Conservation (phyloP, 2,888 invertebrate species). For the Erebia aethiops region DNA sequence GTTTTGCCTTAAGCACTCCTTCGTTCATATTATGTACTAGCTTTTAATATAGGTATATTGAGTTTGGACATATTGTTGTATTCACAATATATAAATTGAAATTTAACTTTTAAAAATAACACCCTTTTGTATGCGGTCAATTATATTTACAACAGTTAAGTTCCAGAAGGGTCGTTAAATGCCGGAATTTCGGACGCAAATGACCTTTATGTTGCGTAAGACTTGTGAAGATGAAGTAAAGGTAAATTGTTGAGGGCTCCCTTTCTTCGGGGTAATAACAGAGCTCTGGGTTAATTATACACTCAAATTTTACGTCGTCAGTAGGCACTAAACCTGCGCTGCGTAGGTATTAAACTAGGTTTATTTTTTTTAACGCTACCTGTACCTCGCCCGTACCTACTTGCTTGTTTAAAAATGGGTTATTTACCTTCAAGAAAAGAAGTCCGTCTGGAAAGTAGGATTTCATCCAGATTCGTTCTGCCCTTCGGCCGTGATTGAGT, state of each 20-base stretch:
- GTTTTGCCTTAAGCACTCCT: no score
- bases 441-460: not conserved
- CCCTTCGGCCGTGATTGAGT: no score
- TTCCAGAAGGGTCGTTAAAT: not conserved
- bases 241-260: constrained; percentile 8
- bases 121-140: not conserved
- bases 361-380: not conserved
- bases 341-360: constrained; percentile 1
- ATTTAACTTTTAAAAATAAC: no score
- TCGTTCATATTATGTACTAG: no score
- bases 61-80: no score
- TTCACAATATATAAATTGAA: no score
- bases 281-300: constrained; percentile 17
- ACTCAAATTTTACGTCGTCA: constrained; percentile 11
- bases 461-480: no score
- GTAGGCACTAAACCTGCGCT: constrained; percentile 2
- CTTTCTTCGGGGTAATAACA: constrained; percentile 10
- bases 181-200: not conserved
- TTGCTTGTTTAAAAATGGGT: not conserved
- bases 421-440: not conserved
- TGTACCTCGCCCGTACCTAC: no score
- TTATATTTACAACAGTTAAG: not conserved
- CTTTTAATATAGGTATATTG: no score
- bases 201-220: not conserved
- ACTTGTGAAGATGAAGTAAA: constrained; percentile 1